Conservation (phyloP, 2,797 vertebrate genomes). For the Coregonus ussuriensis region DNA sequence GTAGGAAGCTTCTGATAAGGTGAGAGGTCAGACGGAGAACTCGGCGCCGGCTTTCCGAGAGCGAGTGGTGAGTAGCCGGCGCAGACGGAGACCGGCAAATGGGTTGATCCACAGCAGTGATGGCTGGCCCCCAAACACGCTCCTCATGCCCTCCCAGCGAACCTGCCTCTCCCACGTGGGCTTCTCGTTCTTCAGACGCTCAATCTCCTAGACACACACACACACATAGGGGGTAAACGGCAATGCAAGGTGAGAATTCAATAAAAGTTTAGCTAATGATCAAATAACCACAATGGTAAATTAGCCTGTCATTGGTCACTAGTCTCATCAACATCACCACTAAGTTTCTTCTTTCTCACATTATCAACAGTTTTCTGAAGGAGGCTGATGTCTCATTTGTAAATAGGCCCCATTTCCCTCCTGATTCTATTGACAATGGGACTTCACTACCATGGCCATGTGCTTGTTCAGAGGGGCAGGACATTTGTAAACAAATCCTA, state of each 20-base stretch:
- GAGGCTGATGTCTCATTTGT: no score
- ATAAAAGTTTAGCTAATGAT: background rate
- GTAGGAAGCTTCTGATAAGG: background rate
- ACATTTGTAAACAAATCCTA: background rate
- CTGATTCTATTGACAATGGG: background rate
- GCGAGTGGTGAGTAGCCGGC: slow-evolving; percentile 61
- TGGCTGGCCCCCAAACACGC: slow-evolving; percentile 83
- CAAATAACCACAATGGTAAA: no score
- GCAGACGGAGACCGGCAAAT: slow-evolving; percentile 79
- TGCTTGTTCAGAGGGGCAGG: background rate
- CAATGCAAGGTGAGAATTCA: background rate
- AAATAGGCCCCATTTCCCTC: no score
- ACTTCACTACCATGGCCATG: background rate
- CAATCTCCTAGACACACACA: slow-evolving; percentile 75
- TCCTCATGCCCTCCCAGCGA: slow-evolving; percentile 85
- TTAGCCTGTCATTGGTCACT: background rate
- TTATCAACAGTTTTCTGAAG: background rate
- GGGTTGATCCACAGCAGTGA: slow-evolving; percentile 85
- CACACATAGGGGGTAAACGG: background rate
- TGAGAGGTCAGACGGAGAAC: slow-evolving; percentile 76
- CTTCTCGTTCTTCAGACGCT: slow-evolving; percentile 84
- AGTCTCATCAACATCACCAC: no score
- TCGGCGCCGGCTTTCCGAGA: slow-evolving; percentile 75
- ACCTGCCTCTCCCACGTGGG: slow-evolving; percentile 83
- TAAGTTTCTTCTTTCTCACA: background rate